Conservation (phyloP, 2,888 invertebrate species). For the Drosophila mimetica region DNA sequence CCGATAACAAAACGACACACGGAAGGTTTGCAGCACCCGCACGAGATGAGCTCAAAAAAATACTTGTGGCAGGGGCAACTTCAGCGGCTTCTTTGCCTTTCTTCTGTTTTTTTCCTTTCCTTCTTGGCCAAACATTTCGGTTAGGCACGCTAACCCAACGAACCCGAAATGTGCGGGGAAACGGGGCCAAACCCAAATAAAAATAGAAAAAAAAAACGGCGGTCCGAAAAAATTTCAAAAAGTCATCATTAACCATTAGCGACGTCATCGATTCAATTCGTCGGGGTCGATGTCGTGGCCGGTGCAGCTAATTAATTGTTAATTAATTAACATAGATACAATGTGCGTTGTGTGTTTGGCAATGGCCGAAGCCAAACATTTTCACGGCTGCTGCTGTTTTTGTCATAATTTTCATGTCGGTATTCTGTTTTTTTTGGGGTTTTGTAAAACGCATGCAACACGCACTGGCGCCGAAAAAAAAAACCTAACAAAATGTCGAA, state of each 20-base stretch:
- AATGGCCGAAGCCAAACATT: conserved; percentile 54
- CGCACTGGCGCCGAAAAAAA: conserved; percentile 63
- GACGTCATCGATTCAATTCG: conserved; percentile 68
- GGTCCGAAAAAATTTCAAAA: conserved; percentile 44
- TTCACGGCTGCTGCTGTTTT: conserved; percentile 71
- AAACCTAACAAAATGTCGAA: conserved; percentile 27
- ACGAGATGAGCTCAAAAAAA: conserved; percentile 38
- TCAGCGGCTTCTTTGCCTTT: conserved; percentile 40
- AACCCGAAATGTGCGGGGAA: conserved; percentile 39
- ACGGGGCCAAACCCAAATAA: conserved; percentile 71
- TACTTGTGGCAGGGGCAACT: conserved; percentile 34
- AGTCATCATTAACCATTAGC: conserved; percentile 78
- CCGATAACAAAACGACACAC: conserved; percentile 56
- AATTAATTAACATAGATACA: conserved; percentile 78
- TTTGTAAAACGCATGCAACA: conserved; percentile 49
- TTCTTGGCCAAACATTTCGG: conserved; percentile 58
- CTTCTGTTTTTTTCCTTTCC: conserved; percentile 8
- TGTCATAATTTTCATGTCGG: conserved; percentile 60
- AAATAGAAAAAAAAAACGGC: conserved; percentile 4
- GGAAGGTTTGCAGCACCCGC: conserved; percentile 43
- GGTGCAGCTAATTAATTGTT: conserved; percentile 76
- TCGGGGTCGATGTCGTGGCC: conserved; percentile 32
- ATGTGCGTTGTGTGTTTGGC: conserved; percentile 53
- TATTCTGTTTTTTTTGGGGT: conserved; percentile 43
- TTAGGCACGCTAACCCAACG: conserved; percentile 67